Evolutionary conservation across 2,888 invertebrate species (phyloP).

Genomic region (Orchesella flavescens): DNA sequence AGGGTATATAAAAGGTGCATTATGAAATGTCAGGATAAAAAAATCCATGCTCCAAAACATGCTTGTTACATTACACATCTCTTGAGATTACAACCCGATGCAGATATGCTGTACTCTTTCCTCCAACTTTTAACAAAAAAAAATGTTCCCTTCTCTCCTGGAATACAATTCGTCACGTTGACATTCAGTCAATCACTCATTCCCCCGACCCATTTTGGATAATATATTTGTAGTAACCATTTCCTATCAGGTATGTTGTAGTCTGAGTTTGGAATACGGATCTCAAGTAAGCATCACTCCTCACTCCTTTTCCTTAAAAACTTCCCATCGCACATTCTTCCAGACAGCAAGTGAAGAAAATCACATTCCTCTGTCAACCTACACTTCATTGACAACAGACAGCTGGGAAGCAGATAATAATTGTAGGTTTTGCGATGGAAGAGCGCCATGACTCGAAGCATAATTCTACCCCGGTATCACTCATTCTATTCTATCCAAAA

Average conservation of each 20-base stretch:
- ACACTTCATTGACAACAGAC: conserved; percentile 38
- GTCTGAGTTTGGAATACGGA: background rate
- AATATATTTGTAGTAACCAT: background rate
- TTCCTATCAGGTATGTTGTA: background rate
- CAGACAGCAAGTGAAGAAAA: conserved; percentile 13
- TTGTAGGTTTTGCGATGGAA: background rate
- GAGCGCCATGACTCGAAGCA: background rate
- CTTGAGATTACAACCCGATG: conserved; percentile 40
- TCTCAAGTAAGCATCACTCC: background rate
- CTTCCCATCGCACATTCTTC: background rate
- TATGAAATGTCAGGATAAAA: background rate
- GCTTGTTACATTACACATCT: conserved; percentile 59
- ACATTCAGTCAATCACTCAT: conserved; percentile 62
- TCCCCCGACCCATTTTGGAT: conserved; percentile 25
- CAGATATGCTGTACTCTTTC: background rate
- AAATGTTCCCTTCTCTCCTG: background rate
- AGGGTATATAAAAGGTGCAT: too few species aligned
- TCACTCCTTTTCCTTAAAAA: background rate
- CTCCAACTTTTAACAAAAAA: too few species aligned
- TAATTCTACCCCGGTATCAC: background rate
- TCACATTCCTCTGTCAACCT: conserved; percentile 48
- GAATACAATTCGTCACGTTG: conserved; percentile 57
- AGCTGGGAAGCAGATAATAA: conserved; percentile 32
- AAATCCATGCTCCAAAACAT: conserved; percentile 31
- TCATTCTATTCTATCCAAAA: background rate